A percentile compares a stretch with the other conserved stretches of the same genome.
Evolutionary conservation across 2,888 invertebrate genomes (phyloP).

Genomic region (Cheilosia soror): DNA sequence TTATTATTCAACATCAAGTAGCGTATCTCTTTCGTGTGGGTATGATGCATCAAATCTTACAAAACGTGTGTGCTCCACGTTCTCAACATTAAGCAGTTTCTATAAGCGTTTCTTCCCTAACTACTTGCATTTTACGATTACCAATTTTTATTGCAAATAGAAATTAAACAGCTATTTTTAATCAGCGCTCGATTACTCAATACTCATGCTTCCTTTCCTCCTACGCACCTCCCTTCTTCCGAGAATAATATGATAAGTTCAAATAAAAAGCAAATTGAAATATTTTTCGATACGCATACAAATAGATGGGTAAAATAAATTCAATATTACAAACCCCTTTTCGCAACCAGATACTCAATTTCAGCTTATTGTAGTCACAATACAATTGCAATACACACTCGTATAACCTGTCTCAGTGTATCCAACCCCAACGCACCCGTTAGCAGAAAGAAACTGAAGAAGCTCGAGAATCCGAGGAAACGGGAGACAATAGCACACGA

Average conservation of each 20-base stretch:
- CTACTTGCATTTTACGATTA: too few relatives aligned
- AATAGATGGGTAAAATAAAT: constrained; percentile 57
- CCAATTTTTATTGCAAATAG: too few relatives aligned
- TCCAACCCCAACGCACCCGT: not conserved
- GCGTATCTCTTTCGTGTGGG: too few relatives aligned
- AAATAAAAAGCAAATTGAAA: constrained; percentile 58
- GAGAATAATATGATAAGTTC: not conserved
- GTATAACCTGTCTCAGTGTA: constrained; percentile 24
- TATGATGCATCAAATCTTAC: too few relatives aligned
- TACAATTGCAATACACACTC: constrained; percentile 31
- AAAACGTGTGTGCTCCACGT: too few relatives aligned
- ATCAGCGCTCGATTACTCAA: constrained; percentile 6
- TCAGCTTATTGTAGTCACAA: constrained; percentile 54
- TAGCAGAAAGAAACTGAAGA: constrained; percentile 10
- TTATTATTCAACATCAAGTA: too few relatives aligned
- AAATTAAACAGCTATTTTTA: constrained; percentile 8
- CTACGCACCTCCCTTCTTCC: too few relatives aligned
- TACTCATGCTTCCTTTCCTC: not conserved
- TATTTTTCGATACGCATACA: constrained; percentile 45
- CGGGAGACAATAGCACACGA: constrained; percentile 59
- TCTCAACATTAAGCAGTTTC: too few relatives aligned
- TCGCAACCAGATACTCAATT: constrained; percentile 63
- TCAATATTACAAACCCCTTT: constrained; percentile 48
- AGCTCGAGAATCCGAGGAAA: constrained; percentile 24
- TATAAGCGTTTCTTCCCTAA: too few relatives aligned